Evolutionary conservation across 2,888 invertebrate genomes (phyloP).

Genomic region (Zelleria hepariella): DNA sequence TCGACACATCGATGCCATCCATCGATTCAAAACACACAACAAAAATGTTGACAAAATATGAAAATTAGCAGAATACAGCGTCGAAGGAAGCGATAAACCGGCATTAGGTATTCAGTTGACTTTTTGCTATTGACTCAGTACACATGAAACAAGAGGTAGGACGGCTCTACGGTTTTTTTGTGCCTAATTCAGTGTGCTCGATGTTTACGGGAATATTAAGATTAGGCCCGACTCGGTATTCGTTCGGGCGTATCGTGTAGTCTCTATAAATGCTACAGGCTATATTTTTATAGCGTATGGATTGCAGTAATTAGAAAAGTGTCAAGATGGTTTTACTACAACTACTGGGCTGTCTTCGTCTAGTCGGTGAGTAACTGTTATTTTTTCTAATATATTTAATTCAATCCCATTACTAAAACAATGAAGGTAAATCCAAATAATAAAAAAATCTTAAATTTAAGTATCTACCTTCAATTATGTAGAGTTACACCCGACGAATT

Average conservation of each 20-base stretch:
- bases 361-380: neutral
- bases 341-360: neutral
- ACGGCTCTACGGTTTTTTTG: neutral
- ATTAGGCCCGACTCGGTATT: neutral
- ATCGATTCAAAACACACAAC: neutral
- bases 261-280: neutral
- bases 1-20: neutral
- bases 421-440: no score
- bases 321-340: neutral
- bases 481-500: no score
- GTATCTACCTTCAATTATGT: no score
- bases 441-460: no score
- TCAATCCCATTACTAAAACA: no score
- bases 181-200: neutral
- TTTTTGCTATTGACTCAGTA: neutral
- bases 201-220: neutral
- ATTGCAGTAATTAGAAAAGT: neutral
- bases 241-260: neutral
- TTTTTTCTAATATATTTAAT: neutral
- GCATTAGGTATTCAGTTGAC: neutral
- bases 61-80: neutral
- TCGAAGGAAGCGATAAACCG: neutral
- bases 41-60: neutral
- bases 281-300: neutral
- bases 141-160: neutral